Percentiles rank a stretch among this genome's conserved stretches.
phyloP scores from a whole-genome alignment of 2,113 vertebrate genomes.

The Rhea pennata region DNA sequence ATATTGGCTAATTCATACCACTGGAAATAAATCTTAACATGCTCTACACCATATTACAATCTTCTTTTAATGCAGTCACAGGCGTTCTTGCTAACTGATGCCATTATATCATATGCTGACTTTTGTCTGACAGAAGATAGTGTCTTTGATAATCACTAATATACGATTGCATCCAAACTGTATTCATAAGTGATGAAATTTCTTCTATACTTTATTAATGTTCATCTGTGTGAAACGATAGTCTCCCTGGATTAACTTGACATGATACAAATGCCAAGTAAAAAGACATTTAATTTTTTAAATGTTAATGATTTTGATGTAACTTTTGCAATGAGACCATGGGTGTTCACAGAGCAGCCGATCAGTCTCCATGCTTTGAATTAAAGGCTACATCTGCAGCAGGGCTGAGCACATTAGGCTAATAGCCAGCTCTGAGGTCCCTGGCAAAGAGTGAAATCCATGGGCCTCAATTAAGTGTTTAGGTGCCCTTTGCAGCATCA shows the following conservation, averaged over 20 bases:
- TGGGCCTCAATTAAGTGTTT: neutral
- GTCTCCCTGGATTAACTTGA: neutral
- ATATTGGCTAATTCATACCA: neutral
- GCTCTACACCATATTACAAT: neutral
- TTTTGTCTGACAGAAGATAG: neutral
- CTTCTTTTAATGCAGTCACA: neutral
- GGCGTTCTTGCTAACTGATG: neutral
- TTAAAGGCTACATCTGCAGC: fast-evolving
- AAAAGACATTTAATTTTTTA: slow-evolving; percentile 21
- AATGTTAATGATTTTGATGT: neutral
- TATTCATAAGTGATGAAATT: neutral
- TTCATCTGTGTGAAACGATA: slow-evolving; percentile 1
- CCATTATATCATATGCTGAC: neutral
- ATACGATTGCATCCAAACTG: neutral
- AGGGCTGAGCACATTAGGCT: fast-evolving
- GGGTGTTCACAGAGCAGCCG: neutral
- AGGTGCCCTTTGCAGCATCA: neutral
- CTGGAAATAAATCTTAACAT: neutral
- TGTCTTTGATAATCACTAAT: neutral
- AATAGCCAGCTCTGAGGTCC: neutral
- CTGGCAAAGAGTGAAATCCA: neutral
- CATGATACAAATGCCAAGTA: neutral
- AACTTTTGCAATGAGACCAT: neutral
- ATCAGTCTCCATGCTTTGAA: neutral
- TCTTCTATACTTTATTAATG: neutral